Evolutionary conservation across 2,113 vertebrate genomes (phyloP).

Genomic region (Actenoides lindsayi): DNA sequence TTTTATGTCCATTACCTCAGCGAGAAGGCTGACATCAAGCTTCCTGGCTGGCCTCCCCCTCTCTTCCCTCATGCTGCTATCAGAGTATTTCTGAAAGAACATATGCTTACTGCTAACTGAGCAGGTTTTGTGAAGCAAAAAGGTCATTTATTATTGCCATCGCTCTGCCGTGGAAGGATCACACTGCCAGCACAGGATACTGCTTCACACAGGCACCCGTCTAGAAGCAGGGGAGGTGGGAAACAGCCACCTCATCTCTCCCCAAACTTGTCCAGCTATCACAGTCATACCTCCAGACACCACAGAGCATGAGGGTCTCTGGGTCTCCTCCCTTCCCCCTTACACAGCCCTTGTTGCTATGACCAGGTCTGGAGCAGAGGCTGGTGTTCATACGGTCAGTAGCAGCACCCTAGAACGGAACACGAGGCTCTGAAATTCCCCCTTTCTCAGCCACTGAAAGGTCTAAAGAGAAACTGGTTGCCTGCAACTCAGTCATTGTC

Average conservation of each 20-base stretch:
- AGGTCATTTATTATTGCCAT: neutral
- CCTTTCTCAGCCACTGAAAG: neutral
- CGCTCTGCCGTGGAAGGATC: rapidly evolving
- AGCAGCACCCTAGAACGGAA: neutral
- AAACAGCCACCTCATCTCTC: neutral
- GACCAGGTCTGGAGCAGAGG: neutral
- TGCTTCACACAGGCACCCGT: neutral
- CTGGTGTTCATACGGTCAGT: rapidly evolving
- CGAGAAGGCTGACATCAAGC: constrained; percentile 26
- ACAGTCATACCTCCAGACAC: neutral
- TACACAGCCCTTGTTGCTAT: neutral
- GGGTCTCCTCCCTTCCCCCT: neutral
- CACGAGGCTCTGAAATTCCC: neutral
- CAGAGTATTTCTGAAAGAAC: neutral
- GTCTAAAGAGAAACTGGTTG: neutral
- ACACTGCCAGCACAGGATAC: neutral
- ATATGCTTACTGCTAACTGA: neutral
- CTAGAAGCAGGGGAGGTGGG: neutral
- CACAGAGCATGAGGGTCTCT: neutral
- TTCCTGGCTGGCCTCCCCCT: neutral
- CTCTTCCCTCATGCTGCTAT: neutral
- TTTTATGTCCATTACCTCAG: constrained; percentile 48
- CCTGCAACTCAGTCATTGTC: neutral
- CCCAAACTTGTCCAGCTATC: neutral
- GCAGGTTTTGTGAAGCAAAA: neutral